Conservation (phyloP, 2,797 vertebrate genomes). For the Orestias chungarensis region DNA sequence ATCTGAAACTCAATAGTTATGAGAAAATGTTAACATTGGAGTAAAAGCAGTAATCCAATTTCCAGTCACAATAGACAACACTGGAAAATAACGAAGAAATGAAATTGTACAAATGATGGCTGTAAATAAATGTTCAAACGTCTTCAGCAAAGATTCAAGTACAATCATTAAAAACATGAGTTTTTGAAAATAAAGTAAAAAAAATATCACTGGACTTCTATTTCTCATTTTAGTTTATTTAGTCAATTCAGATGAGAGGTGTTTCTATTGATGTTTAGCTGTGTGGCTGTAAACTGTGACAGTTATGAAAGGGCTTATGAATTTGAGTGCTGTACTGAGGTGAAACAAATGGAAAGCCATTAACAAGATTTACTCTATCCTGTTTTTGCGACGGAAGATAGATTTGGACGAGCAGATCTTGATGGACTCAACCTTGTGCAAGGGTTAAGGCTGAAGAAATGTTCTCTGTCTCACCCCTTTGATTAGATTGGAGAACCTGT, state of each 20-base stretch:
- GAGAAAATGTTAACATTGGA: not conserved
- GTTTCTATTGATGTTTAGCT: conserved; percentile 1
- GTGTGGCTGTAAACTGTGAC: not conserved
- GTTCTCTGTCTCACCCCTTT: conserved; percentile 19
- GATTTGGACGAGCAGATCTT: conserved; percentile 21
- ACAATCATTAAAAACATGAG: not conserved
- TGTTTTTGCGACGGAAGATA: conserved; percentile 13
- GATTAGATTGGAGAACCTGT: conserved; percentile 44
- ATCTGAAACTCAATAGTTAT: not conserved
- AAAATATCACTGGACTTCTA: not conserved
- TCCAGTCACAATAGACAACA: not conserved
- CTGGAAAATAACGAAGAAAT: not conserved
- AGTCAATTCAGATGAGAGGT: not conserved
- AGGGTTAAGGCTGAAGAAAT: conserved; percentile 18
- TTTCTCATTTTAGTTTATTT: conserved; percentile 5
- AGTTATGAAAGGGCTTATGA: conserved; percentile 6
- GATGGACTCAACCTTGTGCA: conserved; percentile 8
- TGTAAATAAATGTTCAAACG: not conserved
- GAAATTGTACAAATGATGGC: not conserved
- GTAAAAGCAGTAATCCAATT: not conserved
- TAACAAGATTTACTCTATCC: conserved; percentile 5
- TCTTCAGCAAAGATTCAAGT: not conserved
- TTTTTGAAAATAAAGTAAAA: not conserved
- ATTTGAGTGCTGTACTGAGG: conserved; percentile 20
- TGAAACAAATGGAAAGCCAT: conserved; percentile 10